These are phyloP conservation scores for Campylorhamphus procurvoides DNA, from an alignment of 2,113 vertebrate species.

Conservation along the genomic window DNA sequence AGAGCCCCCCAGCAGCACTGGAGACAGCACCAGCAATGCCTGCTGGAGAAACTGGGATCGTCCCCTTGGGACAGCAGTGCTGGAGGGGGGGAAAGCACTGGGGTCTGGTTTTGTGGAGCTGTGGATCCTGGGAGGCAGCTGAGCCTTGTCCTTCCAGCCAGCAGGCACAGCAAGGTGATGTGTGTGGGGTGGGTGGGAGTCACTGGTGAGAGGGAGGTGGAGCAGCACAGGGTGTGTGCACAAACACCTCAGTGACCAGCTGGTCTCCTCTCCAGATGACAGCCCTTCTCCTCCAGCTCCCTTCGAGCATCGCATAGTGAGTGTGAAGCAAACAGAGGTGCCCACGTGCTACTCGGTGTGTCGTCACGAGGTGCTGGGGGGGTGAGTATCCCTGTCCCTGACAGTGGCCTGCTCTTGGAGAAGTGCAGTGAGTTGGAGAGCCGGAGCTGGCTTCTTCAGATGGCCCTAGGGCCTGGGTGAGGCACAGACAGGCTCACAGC, in stretches of 20 bases:
- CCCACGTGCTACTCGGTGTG: slow-evolving; percentile 75
- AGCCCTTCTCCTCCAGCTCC: slow-evolving; percentile 85
- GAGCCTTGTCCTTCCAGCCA: neutral
- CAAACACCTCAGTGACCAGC: neutral
- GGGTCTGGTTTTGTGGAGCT: neutral
- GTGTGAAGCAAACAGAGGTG: slow-evolving; percentile 75
- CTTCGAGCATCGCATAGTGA: slow-evolving; percentile 86
- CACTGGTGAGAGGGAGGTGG: neutral
- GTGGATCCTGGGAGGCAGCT: neutral
- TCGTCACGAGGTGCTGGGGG: slow-evolving; percentile 80
- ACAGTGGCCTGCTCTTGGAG: neutral
- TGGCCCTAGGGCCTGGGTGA: neutral
- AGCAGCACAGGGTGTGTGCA: neutral
- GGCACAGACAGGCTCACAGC: fast-evolving
- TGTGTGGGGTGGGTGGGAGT: neutral
- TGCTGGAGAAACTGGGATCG: neutral
- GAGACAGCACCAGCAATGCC: neutral
- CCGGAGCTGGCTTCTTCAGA: neutral
- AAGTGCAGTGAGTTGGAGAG: neutral
- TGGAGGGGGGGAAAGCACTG: neutral
- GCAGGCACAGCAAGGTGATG: neutral
- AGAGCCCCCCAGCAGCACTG: neutral
- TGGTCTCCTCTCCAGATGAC: slow-evolving; percentile 76
- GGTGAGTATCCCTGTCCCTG: slow-evolving; percentile 72
- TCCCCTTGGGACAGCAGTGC: neutral